Base-by-base conservation (phyloP, 2,113 vertebrate genomes). In the Pygoscelis antarcticus region DNA sequence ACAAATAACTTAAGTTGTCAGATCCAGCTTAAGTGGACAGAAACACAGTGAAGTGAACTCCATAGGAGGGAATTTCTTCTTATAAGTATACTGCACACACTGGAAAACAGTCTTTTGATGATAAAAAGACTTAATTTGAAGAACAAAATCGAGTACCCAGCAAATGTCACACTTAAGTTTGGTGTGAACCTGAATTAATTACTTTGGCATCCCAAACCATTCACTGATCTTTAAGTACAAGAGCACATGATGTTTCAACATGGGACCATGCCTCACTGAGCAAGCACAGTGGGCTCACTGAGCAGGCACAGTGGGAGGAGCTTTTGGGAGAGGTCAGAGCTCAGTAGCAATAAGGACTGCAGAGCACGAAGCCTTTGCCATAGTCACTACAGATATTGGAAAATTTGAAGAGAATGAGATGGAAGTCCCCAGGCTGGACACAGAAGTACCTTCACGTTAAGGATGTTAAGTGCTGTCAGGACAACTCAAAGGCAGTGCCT, bases 1-100 rank as follows among this genome's bases (percentile, higher is more conserved):
- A 61, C 29, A 87, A 65, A 89, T 76, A 88, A 83, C 91, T 82
- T 72, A 52, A 87, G 38, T 58, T 93, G 70, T 93, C 66, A 91
- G 54, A 89, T 72, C 12, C 26, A 51, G 30, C 72, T 92, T 64
- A 91, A 95, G 64, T 64, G 23, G 62, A 55, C 68, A 87, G 58
- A 96, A 94, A 83, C 44, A 60, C 29, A 47, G 25, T 68, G 36
- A 79, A 47, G 25, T 68, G 36, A 79, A 75, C n/a, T 91, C 54
- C 55, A 85, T 23, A 62, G 81, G 40, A 79, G 44, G 29, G 38
- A 84, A 70, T 72, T 89, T 87, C 20, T 87, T 78, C 70, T 87
- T 79, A 1, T 10, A 81, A 68, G 32, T 52, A 51, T 64, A 32
- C 36, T 60, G 55, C 66, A 44, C 26, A 27, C 16, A 14, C 13